Conservation (phyloP, 64 coral and sea anemone genomes). For the Astreopora myriophthalma region DNA sequence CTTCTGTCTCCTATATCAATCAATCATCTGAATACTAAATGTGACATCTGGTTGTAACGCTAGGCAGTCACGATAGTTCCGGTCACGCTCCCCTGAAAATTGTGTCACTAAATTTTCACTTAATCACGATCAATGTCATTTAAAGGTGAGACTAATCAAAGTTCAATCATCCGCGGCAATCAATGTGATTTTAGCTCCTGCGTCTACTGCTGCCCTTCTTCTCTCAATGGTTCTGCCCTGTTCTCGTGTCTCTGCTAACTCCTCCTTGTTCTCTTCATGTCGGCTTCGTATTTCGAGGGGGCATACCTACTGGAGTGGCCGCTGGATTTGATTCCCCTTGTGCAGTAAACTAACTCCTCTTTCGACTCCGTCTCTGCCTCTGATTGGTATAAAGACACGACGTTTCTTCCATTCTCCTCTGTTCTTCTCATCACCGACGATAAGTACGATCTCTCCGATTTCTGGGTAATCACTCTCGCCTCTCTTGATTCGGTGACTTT, state of each 20-base stretch:
- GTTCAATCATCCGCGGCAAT: not conserved
- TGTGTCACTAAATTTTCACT: not conserved
- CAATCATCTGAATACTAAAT: not conserved
- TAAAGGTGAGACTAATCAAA: not conserved
- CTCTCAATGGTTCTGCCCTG: not conserved
- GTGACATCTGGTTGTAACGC: not conserved
- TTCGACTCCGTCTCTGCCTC: constrained; percentile 24
- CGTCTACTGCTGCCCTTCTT: not conserved
- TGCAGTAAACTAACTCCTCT: constrained; percentile 20
- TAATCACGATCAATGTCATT: not conserved
- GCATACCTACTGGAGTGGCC: not conserved
- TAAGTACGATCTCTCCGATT: constrained; percentile 52
- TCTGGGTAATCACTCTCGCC: not conserved
- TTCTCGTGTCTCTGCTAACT: not conserved
- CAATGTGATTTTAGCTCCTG: not conserved
- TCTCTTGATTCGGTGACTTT: constrained; percentile 62
- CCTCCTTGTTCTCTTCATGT: not conserved
- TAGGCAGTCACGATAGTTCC: not conserved
- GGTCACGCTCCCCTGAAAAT: not conserved
- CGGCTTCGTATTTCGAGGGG: not conserved
- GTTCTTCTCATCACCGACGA: constrained; percentile 51
- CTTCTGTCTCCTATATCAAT: too few species aligned
- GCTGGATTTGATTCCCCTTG: constrained; percentile 12
- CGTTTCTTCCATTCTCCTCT: constrained; percentile 7
- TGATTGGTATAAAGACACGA: not conserved